Percentiles rank a stretch among this genome's conserved stretches.
These are phyloP conservation scores for Morpho achilles DNA, from an alignment of 2,888 invertebrate genomes.

Conservation along the genomic window DNA sequence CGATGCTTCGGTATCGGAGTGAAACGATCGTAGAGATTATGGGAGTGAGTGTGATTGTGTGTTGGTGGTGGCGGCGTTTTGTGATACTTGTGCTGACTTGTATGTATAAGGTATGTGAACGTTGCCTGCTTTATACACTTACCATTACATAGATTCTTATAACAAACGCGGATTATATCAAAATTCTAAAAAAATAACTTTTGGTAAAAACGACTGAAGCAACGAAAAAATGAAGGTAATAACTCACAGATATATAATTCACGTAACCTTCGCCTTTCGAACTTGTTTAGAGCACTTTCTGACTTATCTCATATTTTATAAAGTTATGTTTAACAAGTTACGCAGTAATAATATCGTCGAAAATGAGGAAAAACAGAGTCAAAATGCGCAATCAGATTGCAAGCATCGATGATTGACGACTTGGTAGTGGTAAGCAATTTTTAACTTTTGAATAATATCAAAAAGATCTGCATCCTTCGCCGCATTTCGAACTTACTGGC, in stretches of 20 bases:
- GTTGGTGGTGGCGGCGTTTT: no score
- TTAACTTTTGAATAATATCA: slow-evolving; percentile 48
- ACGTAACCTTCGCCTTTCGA: slow-evolving; percentile 46
- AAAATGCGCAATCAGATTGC: slow-evolving; percentile 45
- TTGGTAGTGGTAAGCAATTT: slow-evolving; percentile 39
- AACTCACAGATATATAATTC: slow-evolving; percentile 40
- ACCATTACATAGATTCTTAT: no score
- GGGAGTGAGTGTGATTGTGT: no score
- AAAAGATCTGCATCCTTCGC: slow-evolving; percentile 34
- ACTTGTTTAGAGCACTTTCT: slow-evolving; percentile 52
- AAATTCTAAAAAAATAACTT: slow-evolving; percentile 4
- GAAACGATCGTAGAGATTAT: no score
- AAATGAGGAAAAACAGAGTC: slow-evolving; percentile 61
- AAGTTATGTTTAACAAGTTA: slow-evolving; percentile 70
- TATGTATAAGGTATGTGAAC: no score
- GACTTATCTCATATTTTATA: slow-evolving; percentile 64
- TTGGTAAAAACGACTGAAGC: slow-evolving; percentile 7
- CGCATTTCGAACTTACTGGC: slow-evolving; percentile 35
- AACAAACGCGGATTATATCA: no score
- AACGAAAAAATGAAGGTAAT: slow-evolving; percentile 32
- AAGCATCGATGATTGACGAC: slow-evolving; percentile 58
- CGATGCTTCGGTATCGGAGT: no score
- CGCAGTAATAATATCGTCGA: slow-evolving; percentile 63
- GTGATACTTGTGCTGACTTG: no score
- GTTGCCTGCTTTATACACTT: no score